Base-by-base conservation (phyloP, 2,113 vertebrate genomes). In the Phrynocephalus versicolor region DNA sequence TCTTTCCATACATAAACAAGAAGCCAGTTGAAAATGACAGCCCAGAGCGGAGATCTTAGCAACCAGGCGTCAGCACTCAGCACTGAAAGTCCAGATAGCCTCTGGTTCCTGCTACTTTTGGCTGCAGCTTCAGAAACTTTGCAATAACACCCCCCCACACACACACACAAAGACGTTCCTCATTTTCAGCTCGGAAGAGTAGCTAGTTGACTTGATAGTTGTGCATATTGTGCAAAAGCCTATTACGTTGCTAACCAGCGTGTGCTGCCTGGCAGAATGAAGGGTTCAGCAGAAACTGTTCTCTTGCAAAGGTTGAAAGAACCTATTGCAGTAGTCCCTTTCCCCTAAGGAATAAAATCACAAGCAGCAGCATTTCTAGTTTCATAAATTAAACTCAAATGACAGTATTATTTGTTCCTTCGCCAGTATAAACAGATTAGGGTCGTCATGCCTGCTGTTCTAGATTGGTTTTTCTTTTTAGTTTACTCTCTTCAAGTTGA, bases 391-490 rank as follows among this genome's bases (percentile, higher is more conserved):
- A 95, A 89, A 89, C 83, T 67, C 0, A 0, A 45, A 65, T 84
- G 90, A 88, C 93, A 94, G 86, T 16, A 37, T 62, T 88, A 73
- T 92, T 91, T 93, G 94, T 92, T 95, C 94, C 81, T 82, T 88
- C 85, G 92, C 94, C 93, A 93, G 91, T 77, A 81, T 88, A 93
- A 91, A 90, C 87, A 93, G 85, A 89, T 87, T 72, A 87, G 93
- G 92, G 95, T 96, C 92, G 85, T 95, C 90, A 96, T 82, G 95
- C 96, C 92, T 94, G 67, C 84, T 85, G 87, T 84, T 76, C 85
- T n/a, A 0, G 71, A 89, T 88, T 91, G 85, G 92, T 92, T 92
- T 90, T 94, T 91, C 89, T 92, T 92, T 87, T 93, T 83, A 88
- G 93, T 95, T 94, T 94, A 91, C 77, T 70, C 57, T 91, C 90